Base-by-base conservation (phyloP, 2,113 vertebrate genomes). In the Oncorhynchus mykiss region DNA sequence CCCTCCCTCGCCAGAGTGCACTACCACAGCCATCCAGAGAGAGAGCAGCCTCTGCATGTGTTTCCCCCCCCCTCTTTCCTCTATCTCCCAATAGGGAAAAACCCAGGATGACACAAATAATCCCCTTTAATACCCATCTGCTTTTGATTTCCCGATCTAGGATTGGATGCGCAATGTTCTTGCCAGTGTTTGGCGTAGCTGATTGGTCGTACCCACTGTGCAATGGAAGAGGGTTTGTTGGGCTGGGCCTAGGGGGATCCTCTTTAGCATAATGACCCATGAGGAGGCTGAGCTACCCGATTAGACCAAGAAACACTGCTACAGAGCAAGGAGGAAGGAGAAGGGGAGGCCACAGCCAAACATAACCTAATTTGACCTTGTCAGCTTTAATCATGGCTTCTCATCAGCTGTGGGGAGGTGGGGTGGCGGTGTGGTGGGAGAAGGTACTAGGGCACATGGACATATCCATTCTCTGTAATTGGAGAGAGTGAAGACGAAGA, bases 71-170 rank as follows among this genome's bases (percentile, higher is more conserved):
- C 80, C 62, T 77, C 76, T 69, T 49, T 78, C 84, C 54, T 74
- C 80, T 34, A 78, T 89, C 80, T 80, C 74, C 72, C 80, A 70
- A 18, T 27, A 75, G 74, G 72, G 34, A 83, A 80, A 78, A 57
- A 51, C 65, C 27, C 27, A 82, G 87, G 88, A 89, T 87, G 85
- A 80, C 87, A 85, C 87, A 85, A 92, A 90, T 93, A 93, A 94
- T 94, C 93, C 82, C 82, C 81, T 74, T 87, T 93, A 91, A 93
- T 94, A 87, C 93, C 91, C 80, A 73, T 90, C 90, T 76, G 93
- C 83, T 69, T 72, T 84, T 82, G 87, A 90, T 90, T 88, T 81
- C 71, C 87, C 18, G 49, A 90, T 90, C 91, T 85, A 84, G 86
- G 85, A 91, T 86, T 92, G 93, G 93, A 90, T 5, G 65, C 73